Evolutionary conservation across 92 coral and sea anemone genomes (phyloP).

Genomic region (Bergia sp.): DNA sequence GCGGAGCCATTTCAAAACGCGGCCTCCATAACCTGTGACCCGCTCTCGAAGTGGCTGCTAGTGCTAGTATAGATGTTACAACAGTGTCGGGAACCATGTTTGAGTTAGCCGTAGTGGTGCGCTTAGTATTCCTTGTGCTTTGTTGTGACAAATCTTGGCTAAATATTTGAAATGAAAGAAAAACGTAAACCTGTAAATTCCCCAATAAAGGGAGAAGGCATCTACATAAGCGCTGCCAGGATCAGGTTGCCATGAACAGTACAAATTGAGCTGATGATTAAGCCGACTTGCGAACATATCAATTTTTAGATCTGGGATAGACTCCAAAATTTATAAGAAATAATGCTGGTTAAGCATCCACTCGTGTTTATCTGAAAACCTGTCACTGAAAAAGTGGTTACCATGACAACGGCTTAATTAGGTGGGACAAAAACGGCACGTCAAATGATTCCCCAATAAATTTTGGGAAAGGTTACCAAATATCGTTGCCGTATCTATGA

Average conservation of each 20-base stretch:
- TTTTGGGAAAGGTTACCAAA: too few relatives aligned
- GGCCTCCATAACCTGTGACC: too few relatives aligned
- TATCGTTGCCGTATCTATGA: too few relatives aligned
- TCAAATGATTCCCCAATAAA: too few relatives aligned
- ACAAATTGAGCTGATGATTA: slow-evolving; percentile 35
- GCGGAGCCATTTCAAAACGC: too few relatives aligned
- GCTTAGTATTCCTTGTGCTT: slow-evolving; percentile 47
- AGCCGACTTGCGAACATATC: slow-evolving; percentile 52
- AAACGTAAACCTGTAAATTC: background rate
- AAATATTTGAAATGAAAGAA: slow-evolving; percentile 5
- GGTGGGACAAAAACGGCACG: too few relatives aligned
- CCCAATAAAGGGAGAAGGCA: too few relatives aligned
- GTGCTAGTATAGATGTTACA: slow-evolving; percentile 38
- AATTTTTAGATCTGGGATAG: slow-evolving; percentile 14
- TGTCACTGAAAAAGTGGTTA: too few relatives aligned
- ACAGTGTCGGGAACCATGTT: slow-evolving; percentile 48
- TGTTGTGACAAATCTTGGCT: slow-evolving; percentile 43
- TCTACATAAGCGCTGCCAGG: too few relatives aligned
- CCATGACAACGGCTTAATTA: too few relatives aligned
- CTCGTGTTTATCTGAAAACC: slow-evolving; percentile 27
- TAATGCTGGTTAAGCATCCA: slow-evolving; percentile 33
- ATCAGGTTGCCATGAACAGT: background rate
- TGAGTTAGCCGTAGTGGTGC: slow-evolving; percentile 56
- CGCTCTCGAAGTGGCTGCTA: too few relatives aligned
- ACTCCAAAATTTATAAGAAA: background rate